A percentile compares a stretch with the other conserved stretches of the same genome.
Conservation (phyloP, 2,888 invertebrate species). For the Synergus gifuensis region DNA sequence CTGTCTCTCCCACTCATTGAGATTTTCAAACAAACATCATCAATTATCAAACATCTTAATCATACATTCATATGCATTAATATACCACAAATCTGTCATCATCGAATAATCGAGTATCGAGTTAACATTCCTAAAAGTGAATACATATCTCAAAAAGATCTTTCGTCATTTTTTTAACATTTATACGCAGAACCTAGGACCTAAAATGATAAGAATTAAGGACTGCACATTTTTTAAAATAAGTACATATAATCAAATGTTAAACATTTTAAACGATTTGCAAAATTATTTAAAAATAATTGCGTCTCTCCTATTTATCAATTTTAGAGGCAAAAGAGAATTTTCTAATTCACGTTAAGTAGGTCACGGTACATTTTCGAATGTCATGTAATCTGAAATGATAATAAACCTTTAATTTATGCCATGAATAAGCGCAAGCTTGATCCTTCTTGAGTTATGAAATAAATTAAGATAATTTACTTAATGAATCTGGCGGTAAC, state of each 20-base stretch:
- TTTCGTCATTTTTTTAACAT: background rate
- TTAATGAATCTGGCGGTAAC: constrained; percentile 1
- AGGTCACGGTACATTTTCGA: background rate
- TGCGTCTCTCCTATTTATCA: too few relatives aligned
- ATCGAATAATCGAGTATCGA: background rate
- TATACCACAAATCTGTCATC: constrained; percentile 13
- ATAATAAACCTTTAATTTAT: background rate
- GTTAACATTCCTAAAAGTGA: background rate
- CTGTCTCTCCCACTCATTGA: constrained; percentile 20
- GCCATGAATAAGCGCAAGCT: background rate
- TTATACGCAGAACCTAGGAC: background rate
- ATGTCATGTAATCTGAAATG: background rate
- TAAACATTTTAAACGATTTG: too few relatives aligned
- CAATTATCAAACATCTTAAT: too few relatives aligned
- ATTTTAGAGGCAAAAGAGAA: background rate
- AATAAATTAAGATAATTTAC: constrained; percentile 22
- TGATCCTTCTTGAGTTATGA: background rate
- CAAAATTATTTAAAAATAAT: too few relatives aligned
- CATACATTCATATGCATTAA: constrained; percentile 36
- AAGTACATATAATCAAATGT: too few relatives aligned
- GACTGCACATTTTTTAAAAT: background rate
- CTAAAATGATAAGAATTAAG: background rate
- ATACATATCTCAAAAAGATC: background rate
- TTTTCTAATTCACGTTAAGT: background rate
- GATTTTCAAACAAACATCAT: constrained; percentile 32